Evolutionary conservation across 2,797 vertebrate species (phyloP).

Genomic region (Champsocephalus gunnari): DNA sequence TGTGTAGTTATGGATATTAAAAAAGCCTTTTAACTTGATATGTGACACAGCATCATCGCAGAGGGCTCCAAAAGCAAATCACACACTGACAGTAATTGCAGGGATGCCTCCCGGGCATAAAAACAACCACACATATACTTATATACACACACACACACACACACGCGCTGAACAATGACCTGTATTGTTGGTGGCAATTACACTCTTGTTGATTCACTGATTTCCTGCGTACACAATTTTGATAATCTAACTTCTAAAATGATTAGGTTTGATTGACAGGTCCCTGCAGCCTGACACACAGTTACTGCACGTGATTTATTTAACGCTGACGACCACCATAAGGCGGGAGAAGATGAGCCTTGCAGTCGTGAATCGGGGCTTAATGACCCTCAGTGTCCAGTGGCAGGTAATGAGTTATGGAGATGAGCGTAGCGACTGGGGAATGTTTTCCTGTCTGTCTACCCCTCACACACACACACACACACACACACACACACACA

Average conservation of each 20-base stretch:
- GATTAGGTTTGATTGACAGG: constrained; percentile 47
- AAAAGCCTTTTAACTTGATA: constrained; percentile 73
- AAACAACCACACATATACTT: constrained; percentile 34
- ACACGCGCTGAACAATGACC: constrained; percentile 64
- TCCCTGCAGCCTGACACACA: constrained; percentile 25
- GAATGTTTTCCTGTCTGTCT: constrained; percentile 86
- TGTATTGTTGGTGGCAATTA: constrained; percentile 71
- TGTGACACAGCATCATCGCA: constrained; percentile 72
- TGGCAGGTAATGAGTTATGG: constrained; percentile 72
- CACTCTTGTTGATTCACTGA: constrained; percentile 50
- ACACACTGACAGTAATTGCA: constrained; percentile 74
- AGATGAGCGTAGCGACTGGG: constrained; percentile 79
- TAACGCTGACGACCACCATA: constrained; percentile 12
- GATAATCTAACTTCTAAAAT: constrained; percentile 51
- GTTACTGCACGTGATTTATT: constrained; percentile 33
- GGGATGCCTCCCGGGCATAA: constrained; percentile 43
- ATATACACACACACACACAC: constrained; percentile 37
- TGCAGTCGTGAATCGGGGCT: constrained; percentile 36
- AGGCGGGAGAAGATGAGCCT: constrained; percentile 7
- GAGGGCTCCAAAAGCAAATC: constrained; percentile 63
- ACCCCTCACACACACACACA: constrained; percentile 19
- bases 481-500: background rate
- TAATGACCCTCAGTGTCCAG: constrained; percentile 51
- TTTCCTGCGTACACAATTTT: constrained; percentile 51
- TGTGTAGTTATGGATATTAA: constrained; percentile 41